Base-by-base conservation (phyloP, 2,113 vertebrate genomes). In the Clarias batrachus region DNA sequence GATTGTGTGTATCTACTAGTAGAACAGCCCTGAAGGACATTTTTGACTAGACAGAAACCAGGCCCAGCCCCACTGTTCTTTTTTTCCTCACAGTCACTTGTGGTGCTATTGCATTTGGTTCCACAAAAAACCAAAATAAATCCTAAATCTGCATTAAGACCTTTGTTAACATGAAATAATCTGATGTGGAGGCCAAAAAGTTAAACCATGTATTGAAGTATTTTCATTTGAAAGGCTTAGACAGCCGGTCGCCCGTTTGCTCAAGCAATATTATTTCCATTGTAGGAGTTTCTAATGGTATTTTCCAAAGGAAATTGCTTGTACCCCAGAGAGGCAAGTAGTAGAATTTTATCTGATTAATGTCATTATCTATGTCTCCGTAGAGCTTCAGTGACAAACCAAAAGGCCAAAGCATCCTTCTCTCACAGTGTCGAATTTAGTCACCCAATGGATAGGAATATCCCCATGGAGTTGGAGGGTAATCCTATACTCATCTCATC, bases 401-500 rank as follows among this genome's bases (percentile, higher is more conserved):
- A 87, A 74, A 89, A 88, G n/a, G 70, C 63, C 77, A 81, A 68
- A 88, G 80, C 85, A 84, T 85, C 27, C 21, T 83, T 76, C 54
- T 90, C 84, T 83, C 84, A 77, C 57, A 77, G 87, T 81, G 30
- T 81, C 56, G 57, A 89, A 91, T 93, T 91, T 91, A 91, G 83
- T 89, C 87, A 85, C 85, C 90, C 60, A 88, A 62, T 89, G 60
- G 68, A 87, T 89, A 87, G 87, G 83, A 5, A 77, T 78, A 71
- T 86, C 91, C 89, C 89, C 56, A 14, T 82, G 86, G 92, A 63
- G 70, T 56, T 33, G 74, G 8, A 19, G 70, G 23, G 87, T 91
- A 92, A 93, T 93, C 88, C 88, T 83, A 90, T 87, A 88, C 48
- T 11, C 83, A 88, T 83, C 89, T 91, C 62, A 66, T 66, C 79